Percentiles rank a stretch among this genome's conserved stretches.
Conservation (phyloP, 2,888 invertebrate genomes). For the Tortrix viridana region DNA sequence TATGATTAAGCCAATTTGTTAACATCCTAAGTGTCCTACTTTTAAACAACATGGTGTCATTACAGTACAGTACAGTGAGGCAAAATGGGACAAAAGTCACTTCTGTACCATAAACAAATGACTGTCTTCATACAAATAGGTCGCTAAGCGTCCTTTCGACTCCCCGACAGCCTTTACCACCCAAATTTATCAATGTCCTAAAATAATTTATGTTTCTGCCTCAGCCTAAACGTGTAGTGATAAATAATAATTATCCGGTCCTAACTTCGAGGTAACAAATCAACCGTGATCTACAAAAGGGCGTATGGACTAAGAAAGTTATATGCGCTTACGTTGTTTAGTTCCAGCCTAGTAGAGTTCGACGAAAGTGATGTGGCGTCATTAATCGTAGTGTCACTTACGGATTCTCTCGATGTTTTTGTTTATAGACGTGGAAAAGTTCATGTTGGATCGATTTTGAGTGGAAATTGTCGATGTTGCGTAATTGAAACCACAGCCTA, state of each 20-base stretch:
- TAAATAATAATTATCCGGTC: constrained; percentile 37
- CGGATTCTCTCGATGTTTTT: constrained; percentile 32
- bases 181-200: constrained; percentile 34
- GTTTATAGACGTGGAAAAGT: constrained; percentile 28
- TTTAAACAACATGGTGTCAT: constrained; percentile 18
- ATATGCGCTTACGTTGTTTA: constrained; percentile 8
- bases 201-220: constrained; percentile 29
- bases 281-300: neutral
- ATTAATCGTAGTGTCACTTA: constrained; percentile 37
- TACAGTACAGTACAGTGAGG: neutral
- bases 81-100: constrained; percentile 5
- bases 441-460: constrained; percentile 3
- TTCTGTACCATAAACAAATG: constrained; percentile 23
- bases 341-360: neutral
- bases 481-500: neutral
- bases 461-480: neutral
- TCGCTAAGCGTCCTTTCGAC: constrained; percentile 5
- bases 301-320: neutral
- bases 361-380: constrained; percentile 31
- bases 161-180: constrained; percentile 8
- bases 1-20: neutral
- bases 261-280: constrained; percentile 35
- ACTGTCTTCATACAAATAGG: constrained; percentile 23
- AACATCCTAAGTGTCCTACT: too few relatives aligned
- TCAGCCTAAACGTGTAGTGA: constrained; percentile 30